phyloP scores from a whole-genome alignment of 2,797 vertebrate genomes.

The Syncerus caffer region DNA sequence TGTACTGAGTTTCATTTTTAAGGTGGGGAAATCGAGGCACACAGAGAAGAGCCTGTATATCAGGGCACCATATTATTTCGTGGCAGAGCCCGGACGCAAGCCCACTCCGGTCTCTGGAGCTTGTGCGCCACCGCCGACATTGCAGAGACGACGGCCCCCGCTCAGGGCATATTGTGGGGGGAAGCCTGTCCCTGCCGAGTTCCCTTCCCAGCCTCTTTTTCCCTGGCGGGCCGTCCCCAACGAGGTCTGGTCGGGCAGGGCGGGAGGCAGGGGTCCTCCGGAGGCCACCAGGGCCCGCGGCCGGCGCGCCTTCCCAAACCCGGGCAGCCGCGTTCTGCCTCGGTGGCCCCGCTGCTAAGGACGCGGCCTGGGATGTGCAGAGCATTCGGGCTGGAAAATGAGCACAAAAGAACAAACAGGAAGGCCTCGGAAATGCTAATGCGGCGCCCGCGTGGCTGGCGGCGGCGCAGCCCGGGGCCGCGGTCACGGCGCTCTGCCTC shows the following conservation, averaged over 20 bases:
- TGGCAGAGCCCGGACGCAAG: neutral
- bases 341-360: constrained; percentile 69
- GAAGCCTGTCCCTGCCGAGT: neutral
- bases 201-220: neutral
- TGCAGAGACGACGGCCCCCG: neutral
- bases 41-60: neutral
- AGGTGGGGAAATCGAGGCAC: constrained; percentile 31
- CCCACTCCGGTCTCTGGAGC: neutral
- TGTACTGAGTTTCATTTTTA: neutral
- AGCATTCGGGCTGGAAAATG: constrained; percentile 72
- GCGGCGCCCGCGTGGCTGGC: constrained; percentile 75
- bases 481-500: constrained; percentile 81
- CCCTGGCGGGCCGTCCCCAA: neutral
- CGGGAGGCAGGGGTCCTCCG: neutral
- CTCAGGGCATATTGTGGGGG: neutral
- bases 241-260: neutral
- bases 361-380: constrained; percentile 49
- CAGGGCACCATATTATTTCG: rapidly evolving
- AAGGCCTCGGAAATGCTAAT: constrained; percentile 78
- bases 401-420: constrained; percentile 76
- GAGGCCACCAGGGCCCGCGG: neutral
- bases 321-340: constrained; percentile 68
- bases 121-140: neutral
- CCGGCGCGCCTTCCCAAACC: constrained; percentile 52
- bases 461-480: constrained; percentile 80